Evolutionary conservation across 1,140 invertebrate genomes (phyloP), one percentile per base, ranked within the genome.

Genomic region (Rhizoglyphus robini): DNA sequence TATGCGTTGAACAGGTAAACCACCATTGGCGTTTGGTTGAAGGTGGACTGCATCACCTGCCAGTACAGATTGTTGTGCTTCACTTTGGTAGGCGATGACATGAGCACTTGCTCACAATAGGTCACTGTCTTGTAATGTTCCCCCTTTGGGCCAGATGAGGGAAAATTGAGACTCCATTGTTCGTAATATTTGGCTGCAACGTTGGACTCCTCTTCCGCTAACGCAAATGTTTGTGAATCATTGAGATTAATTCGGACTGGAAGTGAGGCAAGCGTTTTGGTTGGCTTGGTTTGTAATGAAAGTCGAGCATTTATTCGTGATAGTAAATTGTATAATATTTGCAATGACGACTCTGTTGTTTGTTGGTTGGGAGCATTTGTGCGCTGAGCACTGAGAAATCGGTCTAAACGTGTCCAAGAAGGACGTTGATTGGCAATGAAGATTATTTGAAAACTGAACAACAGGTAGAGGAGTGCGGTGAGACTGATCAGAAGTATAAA

Each of bases 1-100:
- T 90, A 94, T 15, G 90, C 90, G 0, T 87, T 88, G 72, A 87
- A 92, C 1, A 93, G 74, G 69, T 90, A 88, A 72, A 92, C 90
- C 13, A 20, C 29, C 48, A 25, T 20, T n/a, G n/a, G n/a, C n/a
- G 11, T 51, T 27, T 3, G 23, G 15, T 2, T 3, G n/a, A n/a
- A 1, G 29, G 18, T 8, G 13, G 86, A 84, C 67, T 81, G 81
- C 69, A 91, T 69, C 8, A 83, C 87, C 74, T 93, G 88, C 88
- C 88, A 91, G 74, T 90, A 90, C 4, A 88, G 82, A 73, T 93
- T 93, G 75, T 90, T 90, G 13, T 38, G 32, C 23, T 27, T 18
- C n/a, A 60, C 29, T 27, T 27, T 2, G 36, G 31, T 29, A 11
- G 27, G 15, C 2, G 58, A 29, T n/a, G 3, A 34, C 58, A 60